Evolutionary conservation across 2,113 vertebrate genomes (phyloP).

Genomic region (Catharus bicknelli): DNA sequence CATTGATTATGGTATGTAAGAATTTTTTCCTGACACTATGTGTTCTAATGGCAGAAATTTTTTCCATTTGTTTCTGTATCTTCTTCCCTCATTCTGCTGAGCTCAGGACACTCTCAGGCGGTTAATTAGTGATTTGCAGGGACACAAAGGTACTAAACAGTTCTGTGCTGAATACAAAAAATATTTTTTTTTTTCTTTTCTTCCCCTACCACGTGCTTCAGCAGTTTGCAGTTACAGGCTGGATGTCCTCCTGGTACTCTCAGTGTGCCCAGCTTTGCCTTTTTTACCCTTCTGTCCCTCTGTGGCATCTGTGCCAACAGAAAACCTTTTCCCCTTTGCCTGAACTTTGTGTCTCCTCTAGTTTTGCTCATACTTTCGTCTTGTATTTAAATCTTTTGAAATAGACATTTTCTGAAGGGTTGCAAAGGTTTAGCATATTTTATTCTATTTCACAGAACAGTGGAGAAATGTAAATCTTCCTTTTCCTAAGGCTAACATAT

Average conservation of each 20-base stretch:
- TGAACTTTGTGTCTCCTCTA: background rate
- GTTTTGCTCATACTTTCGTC: background rate
- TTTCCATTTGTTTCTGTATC: background rate
- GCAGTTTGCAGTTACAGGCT: background rate
- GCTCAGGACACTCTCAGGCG: background rate
- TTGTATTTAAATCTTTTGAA: background rate
- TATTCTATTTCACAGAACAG: background rate
- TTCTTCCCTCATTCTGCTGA: background rate
- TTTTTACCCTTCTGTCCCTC: background rate
- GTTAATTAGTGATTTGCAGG: background rate
- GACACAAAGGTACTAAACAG: background rate
- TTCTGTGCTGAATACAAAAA: background rate
- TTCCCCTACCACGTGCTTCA: background rate
- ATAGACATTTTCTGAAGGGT: background rate
- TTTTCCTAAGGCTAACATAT: background rate
- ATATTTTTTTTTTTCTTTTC: background rate
- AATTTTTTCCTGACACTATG: background rate
- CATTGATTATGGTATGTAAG: background rate
- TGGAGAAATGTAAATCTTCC: background rate
- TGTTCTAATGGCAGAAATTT: background rate
- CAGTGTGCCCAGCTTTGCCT: background rate
- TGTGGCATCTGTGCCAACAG: fast-evolving
- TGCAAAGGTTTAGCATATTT: background rate
- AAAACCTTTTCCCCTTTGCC: background rate
- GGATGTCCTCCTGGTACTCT: background rate